Evolutionary conservation across 64 coral and sea anemone species (phyloP), one percentile per base, ranked within the genome.

Genomic region (Porites australiensis): DNA sequence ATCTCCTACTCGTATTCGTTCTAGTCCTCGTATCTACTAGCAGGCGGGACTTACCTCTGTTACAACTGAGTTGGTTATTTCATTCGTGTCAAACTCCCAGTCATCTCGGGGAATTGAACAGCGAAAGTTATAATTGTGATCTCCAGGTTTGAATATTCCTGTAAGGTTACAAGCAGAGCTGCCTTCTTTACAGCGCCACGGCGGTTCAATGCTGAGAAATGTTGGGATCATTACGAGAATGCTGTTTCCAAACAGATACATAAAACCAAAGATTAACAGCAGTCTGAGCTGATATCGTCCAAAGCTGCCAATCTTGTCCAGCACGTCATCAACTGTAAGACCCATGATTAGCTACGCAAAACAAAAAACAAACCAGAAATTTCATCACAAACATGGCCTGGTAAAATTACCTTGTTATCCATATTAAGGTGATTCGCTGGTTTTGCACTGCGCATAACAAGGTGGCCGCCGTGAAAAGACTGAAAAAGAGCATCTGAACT

Each of bases 101-200:
- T 94, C 66, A 48, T 71, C 48, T 18, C 92, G 64, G 13, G 86
- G 77, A 74, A 96, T 92, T 19, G 22, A 75, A 65, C 94, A 96
- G 59, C 94, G 94, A 48, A 59, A 88, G 44, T 88, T 83, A 63
- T 96, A 96, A 63, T 88, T 65, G 21, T 88, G 44, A 19, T 82
- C 77, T 14, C 89, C 94, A 45, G 89, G 89, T 60, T 87, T 72
- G 50, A 83, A 92, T 21, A 75, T 92, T 47, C 89, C 94, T 4
- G 70, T 44, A 44, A 96, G 76, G 47, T 77, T 89, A 83, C 94
- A 96, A 23, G 44, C 79, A 57, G 94, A 67, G 62, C 89, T 87
- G 23, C 92, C 88, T 66, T 20, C 50, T 53, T 58, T 86, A 82
- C 94, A 95, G n/a, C 87, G 88, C 93, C 93, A 95, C 11, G 93